Base-by-base conservation (phyloP, 2,113 vertebrate species). In the Xenotilapia flavipinnis region DNA sequence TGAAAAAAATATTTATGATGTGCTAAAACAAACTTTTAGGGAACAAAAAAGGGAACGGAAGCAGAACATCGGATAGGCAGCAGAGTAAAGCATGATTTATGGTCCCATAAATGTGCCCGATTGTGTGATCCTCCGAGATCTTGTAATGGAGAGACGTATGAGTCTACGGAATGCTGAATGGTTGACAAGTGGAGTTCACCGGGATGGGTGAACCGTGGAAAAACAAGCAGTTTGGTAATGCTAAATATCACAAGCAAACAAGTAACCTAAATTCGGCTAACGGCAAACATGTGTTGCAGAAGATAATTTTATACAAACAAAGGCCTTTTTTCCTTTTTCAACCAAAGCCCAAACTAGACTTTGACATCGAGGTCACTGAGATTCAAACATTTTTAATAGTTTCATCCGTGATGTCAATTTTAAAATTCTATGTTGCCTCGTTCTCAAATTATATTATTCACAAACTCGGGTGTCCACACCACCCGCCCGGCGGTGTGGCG, bases 361-460 rank as follows among this genome's bases (percentile, higher is more conserved):
- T n/a, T 65, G 33, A 65, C 19, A 65, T 65, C 19, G 10, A 38
- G 10, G 33, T 8, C 60, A 65, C 33, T 21, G 19, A 38, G 19
- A 38, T 65, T 65, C 10, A 38, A 65, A 65, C 33, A 2, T 21
- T 2, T 65, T 65, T 38, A 65, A 38, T 13, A 21, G 60, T 21
- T 65, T n/a, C 60, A 38, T 38, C 60, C 1, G 1, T 38, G 33
- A 65, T 21, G 10, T 38, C 33, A 65, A 38, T 38, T 65, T 65
- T 38, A 0, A 38, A 65, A 38, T 65, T 65, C 60, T 21, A 38
- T 1, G 33, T 38, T 65, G 60, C 33, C 17, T 65, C 0, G 10
- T 65, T 65, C 19, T 38, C 10, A 12, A 65, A 65, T 65, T 38
- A 21, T 65, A 38, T 65, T 65, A 38, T 65, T 21, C 10, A 36